These are phyloP conservation scores for Nephrotoma guestfalica DNA, from an alignment of 2,888 invertebrate genomes.

Conservation along the genomic window DNA sequence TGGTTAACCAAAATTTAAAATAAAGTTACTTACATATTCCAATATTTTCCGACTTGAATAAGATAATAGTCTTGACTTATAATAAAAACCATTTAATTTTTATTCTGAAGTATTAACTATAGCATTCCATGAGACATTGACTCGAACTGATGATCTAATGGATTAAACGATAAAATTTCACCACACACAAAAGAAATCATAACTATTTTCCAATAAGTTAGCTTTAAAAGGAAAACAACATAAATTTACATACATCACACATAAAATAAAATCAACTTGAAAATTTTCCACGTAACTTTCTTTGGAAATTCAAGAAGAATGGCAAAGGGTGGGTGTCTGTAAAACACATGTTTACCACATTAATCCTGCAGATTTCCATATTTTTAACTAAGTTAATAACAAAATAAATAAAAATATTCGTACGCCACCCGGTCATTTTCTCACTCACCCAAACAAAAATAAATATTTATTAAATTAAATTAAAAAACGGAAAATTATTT, in stretches of 20 bases:
- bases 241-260: not conserved
- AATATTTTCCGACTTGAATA: no score
- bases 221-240: not conserved
- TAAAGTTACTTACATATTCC: no score
- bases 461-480: not conserved
- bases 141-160: no score
- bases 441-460: not conserved
- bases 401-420: not conserved
- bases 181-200: no score
- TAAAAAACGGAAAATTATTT: not conserved
- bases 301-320: not conserved
- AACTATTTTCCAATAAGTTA: not conserved
- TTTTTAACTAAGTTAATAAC: not conserved
- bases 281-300: not conserved
- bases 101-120: no score
- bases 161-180: no score
- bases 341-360: not conserved
- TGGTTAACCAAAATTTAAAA: no score
- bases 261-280: not conserved
- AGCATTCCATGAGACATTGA: no score
- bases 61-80: no score
- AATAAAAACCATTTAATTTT: no score
- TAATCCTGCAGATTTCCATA: not conserved
- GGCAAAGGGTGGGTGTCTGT: not conserved
- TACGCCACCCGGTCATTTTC: not conserved